These are phyloP conservation scores for Scophthalmus maximus DNA, from an alignment of 2,113 vertebrate species.

Conservation along the genomic window DNA sequence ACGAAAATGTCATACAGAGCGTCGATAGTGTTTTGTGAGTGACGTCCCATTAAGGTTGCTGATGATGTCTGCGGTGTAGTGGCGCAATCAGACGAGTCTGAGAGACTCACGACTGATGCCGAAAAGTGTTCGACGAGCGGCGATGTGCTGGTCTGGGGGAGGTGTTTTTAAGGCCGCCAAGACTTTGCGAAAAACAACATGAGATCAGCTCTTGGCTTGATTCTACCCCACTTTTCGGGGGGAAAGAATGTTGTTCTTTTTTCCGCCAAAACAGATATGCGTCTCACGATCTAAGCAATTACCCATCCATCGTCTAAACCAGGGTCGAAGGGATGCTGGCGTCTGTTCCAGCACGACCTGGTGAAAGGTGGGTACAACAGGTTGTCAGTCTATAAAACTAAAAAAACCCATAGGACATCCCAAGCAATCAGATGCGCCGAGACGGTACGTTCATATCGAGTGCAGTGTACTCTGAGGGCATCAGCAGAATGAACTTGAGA, in stretches of 20 bases:
- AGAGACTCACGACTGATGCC: neutral
- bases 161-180: neutral
- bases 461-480: too few relatives aligned
- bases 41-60: neutral
- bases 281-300: conserved; percentile 19
- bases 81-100: conserved; percentile 35
- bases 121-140: conserved; percentile 8
- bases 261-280: neutral
- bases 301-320: neutral
- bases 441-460: neutral
- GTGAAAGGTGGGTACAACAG: too few relatives aligned
- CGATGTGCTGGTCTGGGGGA: conserved; percentile 1
- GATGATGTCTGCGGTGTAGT: neutral
- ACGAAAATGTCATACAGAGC: too few relatives aligned
- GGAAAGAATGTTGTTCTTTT: too few relatives aligned
- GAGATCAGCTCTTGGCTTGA: conserved; percentile 17
- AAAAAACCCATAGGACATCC: too few relatives aligned
- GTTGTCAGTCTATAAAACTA: too few relatives aligned
- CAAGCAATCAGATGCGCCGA: too few relatives aligned
- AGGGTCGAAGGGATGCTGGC: neutral
- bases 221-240: conserved; percentile 10
- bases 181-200: conserved; percentile 8
- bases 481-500: neutral
- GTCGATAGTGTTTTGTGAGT: conserved; percentile 3
- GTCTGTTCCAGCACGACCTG: neutral